Conservation (phyloP, 2,797 vertebrate species). For the Halcyon leucocephala region DNA sequence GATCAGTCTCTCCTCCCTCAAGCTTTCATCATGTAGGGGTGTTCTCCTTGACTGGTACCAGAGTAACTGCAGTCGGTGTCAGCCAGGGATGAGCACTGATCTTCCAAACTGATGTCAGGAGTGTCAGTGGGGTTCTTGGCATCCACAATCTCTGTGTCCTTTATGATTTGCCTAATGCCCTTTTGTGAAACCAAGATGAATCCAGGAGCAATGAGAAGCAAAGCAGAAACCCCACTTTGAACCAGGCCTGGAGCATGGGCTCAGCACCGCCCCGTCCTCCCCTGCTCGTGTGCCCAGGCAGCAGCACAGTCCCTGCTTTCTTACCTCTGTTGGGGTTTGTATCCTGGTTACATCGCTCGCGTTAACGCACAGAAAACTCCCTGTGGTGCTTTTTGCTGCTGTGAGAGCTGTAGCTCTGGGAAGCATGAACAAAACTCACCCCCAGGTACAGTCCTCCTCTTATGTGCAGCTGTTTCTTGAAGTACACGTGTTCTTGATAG, state of each 20-base stretch:
- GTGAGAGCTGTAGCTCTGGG: not conserved
- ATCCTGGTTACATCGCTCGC: slow-evolving; percentile 34
- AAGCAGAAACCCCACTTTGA: not conserved
- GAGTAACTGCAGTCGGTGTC: not conserved
- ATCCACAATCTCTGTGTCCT: fast-evolving
- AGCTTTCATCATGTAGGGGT: not conserved
- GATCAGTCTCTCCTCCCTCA: not conserved
- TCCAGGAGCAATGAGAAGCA: not conserved
- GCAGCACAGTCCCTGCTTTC: not conserved
- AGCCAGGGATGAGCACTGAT: not conserved
- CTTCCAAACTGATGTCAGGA: not conserved
- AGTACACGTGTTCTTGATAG: not conserved
- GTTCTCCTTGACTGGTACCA: fast-evolving
- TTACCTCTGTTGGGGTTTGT: slow-evolving; percentile 52
- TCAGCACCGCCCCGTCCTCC: fast-evolving
- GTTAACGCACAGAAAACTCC: not conserved
- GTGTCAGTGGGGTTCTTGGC: fast-evolving
- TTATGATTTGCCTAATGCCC: not conserved
- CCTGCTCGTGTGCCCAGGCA: not conserved
- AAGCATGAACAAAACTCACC: slow-evolving; percentile 77
- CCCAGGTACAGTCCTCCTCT: slow-evolving; percentile 71
- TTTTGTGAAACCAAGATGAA: not conserved
- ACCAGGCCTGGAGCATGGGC: fast-evolving
- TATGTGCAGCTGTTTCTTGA: not conserved
- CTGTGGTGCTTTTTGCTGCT: not conserved